These are phyloP conservation scores for Pyrrhosoma nymphula DNA, from an alignment of 2,888 invertebrate genomes.

Conservation along the genomic window DNA sequence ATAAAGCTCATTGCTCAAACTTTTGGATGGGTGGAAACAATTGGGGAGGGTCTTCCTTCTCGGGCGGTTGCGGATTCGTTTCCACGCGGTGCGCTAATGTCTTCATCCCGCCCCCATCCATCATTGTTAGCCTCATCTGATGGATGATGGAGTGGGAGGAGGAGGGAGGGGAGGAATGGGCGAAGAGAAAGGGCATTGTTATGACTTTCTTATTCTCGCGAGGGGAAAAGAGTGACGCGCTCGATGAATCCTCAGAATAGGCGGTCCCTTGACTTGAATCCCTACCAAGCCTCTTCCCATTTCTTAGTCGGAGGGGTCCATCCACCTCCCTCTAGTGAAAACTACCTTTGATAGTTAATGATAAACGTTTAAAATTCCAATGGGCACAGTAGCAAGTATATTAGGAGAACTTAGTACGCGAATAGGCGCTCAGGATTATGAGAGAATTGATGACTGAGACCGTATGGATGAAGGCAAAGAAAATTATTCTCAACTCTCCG, in stretches of 20 bases:
- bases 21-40: background rate
- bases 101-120: slow-evolving; percentile 23
- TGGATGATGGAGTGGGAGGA: slow-evolving; percentile 15
- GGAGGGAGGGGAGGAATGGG: background rate
- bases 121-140: slow-evolving; percentile 58
- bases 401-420: no score
- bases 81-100: background rate
- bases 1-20: slow-evolving; percentile 3
- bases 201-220: background rate
- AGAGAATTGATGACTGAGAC: no score
- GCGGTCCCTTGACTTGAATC: no score
- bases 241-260: background rate
- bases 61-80: background rate
- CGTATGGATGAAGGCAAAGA: no score
- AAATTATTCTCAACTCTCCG: no score
- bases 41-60: background rate
- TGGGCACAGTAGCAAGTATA: no score
- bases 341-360: no score
- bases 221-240: background rate
- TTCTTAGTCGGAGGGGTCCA: no score
- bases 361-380: no score
- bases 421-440: no score
- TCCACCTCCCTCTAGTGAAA: no score
- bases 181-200: background rate
- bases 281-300: no score